Conservation (phyloP, 2,113 vertebrate species). For the Tachycineta bicolor region DNA sequence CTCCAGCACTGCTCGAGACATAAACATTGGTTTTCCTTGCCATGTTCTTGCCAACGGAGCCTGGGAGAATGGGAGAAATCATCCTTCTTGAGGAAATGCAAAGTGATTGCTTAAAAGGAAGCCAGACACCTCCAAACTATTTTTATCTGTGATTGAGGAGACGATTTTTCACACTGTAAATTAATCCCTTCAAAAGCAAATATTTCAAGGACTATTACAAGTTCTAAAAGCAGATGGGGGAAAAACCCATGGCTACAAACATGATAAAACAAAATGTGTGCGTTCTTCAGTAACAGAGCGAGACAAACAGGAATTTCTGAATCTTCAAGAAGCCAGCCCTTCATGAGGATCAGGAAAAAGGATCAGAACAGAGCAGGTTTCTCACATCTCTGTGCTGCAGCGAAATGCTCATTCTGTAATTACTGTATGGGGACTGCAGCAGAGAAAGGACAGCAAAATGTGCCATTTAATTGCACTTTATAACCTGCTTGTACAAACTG, state of each 20-base stretch:
- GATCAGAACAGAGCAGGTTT: background rate
- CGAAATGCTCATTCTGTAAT: background rate
- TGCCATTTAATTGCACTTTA: background rate
- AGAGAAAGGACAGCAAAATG: background rate
- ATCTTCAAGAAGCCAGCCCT: background rate
- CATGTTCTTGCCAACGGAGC: conserved; percentile 90
- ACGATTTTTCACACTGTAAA: background rate
- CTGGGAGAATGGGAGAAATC: conserved; percentile 63
- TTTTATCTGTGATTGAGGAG: background rate
- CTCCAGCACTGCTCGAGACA: conserved; percentile 92
- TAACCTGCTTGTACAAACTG: background rate
- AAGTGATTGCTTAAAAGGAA: background rate
- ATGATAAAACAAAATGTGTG: background rate
- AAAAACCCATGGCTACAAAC: background rate
- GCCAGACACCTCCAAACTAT: background rate
- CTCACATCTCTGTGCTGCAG: background rate
- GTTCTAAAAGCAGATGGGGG: background rate
- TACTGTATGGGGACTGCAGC: background rate
- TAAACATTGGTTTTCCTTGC: conserved; percentile 95
- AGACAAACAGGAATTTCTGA: background rate
- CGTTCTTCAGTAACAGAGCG: background rate
- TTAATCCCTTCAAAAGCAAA: background rate
- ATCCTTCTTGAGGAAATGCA: background rate
- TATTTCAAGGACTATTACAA: background rate
- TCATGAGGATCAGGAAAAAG: rapidly evolving